Percentiles rank a stretch among this genome's conserved stretches.
Evolutionary conservation across 2,888 invertebrate genomes (phyloP).

Genomic region (Calameuta filiformis): DNA sequence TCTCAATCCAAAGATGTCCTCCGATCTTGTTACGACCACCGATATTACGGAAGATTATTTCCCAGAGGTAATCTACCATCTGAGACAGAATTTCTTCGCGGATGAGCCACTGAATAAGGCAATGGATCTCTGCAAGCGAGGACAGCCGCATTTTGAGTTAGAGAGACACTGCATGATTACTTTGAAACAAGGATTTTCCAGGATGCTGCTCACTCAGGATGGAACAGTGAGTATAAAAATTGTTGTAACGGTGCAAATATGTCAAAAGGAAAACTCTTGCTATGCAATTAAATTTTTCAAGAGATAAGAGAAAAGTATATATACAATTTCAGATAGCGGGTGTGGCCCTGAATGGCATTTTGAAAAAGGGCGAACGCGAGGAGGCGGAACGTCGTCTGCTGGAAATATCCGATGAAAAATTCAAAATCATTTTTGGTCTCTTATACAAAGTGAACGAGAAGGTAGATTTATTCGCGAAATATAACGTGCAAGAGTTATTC

Average conservation of each 20-base stretch:
- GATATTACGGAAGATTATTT: conserved; percentile 68
- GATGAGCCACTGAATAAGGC: conserved; percentile 87
- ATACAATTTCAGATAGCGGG: conserved; percentile 78
- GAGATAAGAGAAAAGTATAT: background rate
- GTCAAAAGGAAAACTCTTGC: background rate
- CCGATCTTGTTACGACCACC: conserved; percentile 61
- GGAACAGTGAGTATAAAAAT: conserved; percentile 69
- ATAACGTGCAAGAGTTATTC: conserved; percentile 77
- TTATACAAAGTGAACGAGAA: conserved; percentile 78
- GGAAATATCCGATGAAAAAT: conserved; percentile 76
- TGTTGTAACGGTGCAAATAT: background rate
- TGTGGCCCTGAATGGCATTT: conserved; percentile 81
- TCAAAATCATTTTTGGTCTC: conserved; percentile 82
- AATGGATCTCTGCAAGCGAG: conserved; percentile 77
- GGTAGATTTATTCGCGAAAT: conserved; percentile 76
- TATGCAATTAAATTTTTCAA: background rate
- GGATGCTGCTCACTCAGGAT: conserved; percentile 74
- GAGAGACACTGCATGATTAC: conserved; percentile 80
- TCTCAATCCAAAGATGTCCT: conserved; percentile 51
- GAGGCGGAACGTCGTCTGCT: conserved; percentile 76
- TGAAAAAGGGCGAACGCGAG: conserved; percentile 78
- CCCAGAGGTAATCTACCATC: conserved; percentile 76
- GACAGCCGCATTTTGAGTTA: conserved; percentile 77
- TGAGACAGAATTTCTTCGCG: conserved; percentile 81
- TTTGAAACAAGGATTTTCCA: conserved; percentile 79